Evolutionary conservation across 1,140 invertebrate genomes (phyloP).

Genomic region (Drosophila pruinosa): DNA sequence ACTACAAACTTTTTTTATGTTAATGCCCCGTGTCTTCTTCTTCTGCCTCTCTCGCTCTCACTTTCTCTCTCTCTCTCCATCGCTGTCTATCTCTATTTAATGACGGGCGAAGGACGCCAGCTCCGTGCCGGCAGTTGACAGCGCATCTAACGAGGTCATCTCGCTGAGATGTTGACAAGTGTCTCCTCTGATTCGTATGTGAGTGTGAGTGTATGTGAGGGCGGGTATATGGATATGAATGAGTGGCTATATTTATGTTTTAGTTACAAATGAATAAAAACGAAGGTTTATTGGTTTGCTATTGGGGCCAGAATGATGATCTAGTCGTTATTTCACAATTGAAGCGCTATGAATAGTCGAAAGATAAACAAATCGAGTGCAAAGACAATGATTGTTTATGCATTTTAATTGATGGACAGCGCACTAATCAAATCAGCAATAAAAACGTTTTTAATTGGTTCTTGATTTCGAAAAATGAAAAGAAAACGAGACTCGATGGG

Average conservation of each 20-base stretch:
- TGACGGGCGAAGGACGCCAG: slow-evolving; percentile 45
- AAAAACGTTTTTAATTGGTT: neutral
- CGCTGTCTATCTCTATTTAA: neutral
- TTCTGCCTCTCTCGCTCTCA: neutral
- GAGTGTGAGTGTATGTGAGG: slow-evolving; percentile 6
- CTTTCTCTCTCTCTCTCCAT: neutral
- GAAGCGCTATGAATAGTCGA: neutral
- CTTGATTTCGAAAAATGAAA: neutral
- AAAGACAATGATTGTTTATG: slow-evolving; percentile 13
- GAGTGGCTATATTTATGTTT: slow-evolving; percentile 39
- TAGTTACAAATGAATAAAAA: slow-evolving; percentile 44
- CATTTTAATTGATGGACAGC: slow-evolving; percentile 7
- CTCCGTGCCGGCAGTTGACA: slow-evolving; percentile 40
- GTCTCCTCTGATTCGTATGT: slow-evolving; percentile 7
- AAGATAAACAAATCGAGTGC: slow-evolving; percentile 2
- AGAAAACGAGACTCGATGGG: slow-evolving; percentile 7
- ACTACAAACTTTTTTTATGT: slow-evolving; percentile 65
- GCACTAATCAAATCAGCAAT: slow-evolving; percentile 2
- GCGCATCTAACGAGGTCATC: slow-evolving; percentile 51
- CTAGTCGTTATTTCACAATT: slow-evolving; percentile 22
- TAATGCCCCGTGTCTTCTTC: slow-evolving; percentile 51
- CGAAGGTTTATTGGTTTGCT: slow-evolving; percentile 58
- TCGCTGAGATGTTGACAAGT: slow-evolving; percentile 46
- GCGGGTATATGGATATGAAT: slow-evolving; percentile 13
- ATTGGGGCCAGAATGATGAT: slow-evolving; percentile 32